These are phyloP conservation scores for Saxidomus purpurata DNA, from an alignment of 1,140 invertebrate species.

Conservation along the genomic window DNA sequence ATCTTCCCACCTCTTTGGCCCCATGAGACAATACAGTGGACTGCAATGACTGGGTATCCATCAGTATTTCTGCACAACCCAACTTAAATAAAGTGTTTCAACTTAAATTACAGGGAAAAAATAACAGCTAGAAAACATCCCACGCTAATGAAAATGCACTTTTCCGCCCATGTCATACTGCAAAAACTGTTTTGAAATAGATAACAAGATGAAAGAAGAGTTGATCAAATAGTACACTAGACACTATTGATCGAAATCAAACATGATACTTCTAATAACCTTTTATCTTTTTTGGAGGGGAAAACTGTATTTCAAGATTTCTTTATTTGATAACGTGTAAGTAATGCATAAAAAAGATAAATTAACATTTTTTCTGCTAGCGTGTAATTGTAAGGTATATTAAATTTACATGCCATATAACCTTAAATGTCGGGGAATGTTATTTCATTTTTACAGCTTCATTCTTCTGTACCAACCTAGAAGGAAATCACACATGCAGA, in stretches of 20 bases:
- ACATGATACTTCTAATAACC: background rate
- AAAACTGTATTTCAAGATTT: background rate
- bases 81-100: too few relatives aligned
- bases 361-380: background rate
- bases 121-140: too few relatives aligned
- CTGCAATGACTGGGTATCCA: too few relatives aligned
- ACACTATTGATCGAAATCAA: conserved; percentile 18
- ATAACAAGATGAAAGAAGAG: background rate
- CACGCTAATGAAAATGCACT: too few relatives aligned
- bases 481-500: too few relatives aligned
- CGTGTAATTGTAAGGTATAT: background rate
- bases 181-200: background rate
- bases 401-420: background rate
- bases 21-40: too few relatives aligned
- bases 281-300: background rate
- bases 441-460: too few relatives aligned
- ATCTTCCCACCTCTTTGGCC: too few relatives aligned
- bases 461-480: too few relatives aligned
- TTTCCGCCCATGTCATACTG: too few relatives aligned
- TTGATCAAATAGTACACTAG: conserved; percentile 18
- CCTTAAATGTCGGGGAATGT: background rate
- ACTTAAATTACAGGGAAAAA: too few relatives aligned
- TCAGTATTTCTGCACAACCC: too few relatives aligned
- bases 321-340: background rate
- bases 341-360: conserved; percentile 35